A percentile compares a stretch with the other conserved stretches of the same genome.
Evolutionary conservation across 2,797 vertebrate genomes (phyloP).

Genomic region (Xenops minutus): DNA sequence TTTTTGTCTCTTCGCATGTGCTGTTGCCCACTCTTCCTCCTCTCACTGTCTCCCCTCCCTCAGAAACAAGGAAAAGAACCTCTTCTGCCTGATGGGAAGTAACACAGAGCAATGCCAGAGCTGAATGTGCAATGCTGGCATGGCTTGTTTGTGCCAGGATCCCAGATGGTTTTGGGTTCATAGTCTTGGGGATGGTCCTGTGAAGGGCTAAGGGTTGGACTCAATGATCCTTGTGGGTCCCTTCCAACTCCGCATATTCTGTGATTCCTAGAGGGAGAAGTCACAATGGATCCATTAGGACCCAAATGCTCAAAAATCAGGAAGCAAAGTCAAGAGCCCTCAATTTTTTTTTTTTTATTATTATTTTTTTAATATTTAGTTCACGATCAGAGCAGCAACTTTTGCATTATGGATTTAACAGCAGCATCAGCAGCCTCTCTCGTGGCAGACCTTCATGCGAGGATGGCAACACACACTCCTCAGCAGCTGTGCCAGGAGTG

Average conservation of each 20-base stretch:
- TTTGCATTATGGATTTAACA: accelerated
- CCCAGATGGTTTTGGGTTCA: not conserved
- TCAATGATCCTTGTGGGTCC: not conserved
- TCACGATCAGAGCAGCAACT: not conserved
- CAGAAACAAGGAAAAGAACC: not conserved
- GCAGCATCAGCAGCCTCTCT: accelerated
- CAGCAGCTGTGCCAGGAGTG: not conserved
- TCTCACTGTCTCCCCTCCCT: not conserved
- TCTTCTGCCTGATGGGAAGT: not conserved
- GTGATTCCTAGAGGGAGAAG: not conserved
- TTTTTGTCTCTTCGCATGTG: not conserved
- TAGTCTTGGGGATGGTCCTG: not conserved
- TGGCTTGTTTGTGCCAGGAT: not conserved
- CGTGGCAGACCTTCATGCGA: not conserved
- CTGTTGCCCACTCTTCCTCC: not conserved
- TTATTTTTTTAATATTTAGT: not conserved
- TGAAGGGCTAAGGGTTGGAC: not conserved
- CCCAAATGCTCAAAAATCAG: not conserved
- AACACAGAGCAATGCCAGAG: not conserved
- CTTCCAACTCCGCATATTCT: not conserved
- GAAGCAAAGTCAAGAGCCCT: not conserved
- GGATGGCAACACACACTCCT: not conserved
- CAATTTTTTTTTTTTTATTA: not conserved
- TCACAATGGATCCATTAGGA: not conserved
- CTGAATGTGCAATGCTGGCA: not conserved